Evolutionary conservation across 2,888 invertebrate genomes (phyloP), one percentile per base, ranked within the genome.

Genomic region (Melanostoma scalare): DNA sequence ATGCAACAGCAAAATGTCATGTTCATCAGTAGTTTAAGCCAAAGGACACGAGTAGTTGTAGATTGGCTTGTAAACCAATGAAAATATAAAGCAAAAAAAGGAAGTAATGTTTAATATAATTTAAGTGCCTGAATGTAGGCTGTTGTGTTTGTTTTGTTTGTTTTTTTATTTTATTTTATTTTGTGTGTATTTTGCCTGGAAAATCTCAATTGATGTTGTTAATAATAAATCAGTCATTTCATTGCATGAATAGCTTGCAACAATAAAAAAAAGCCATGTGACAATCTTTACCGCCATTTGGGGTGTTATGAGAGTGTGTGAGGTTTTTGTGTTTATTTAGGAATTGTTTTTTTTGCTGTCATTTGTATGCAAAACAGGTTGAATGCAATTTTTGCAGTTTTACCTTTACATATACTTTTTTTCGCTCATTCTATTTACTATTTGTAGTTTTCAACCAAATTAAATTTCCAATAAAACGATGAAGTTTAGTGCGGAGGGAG

Each of bases 161-260:
- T n/a, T n/a, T n/a, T n/a, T n/a, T n/a, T n/a, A n/a, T n/a, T n/a
- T n/a, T n/a, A n/a, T n/a, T 20, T 20, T 20, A 20, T 20, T 20
- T 20, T 20, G 20, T 20, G 20, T 20, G 20, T 20, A 1, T 20
- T 20, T 20, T 20, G 20, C 20, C 20, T 20, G 20, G 20, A 20
- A 20, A 20, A 20, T 20, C 20, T 20, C 20, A 20, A 20, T 20
- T 20, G 20, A 20, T 20, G 56, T 61, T 68, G 52, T 58, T 73
- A 52, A 58, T 82, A 82, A 82, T 82, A 73, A 82, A 77, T 82
- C 68, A 73, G 53, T 56, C 36, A 36, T 38, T 55, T 56, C 36
- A 36, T 38, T 55, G 52, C 33, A 6, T 44, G n/a, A 44, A n/a
- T n/a, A 44, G n/a, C 8, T 4, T 4, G n/a, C 8, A 44, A 6